phyloP scores from a whole-genome alignment of 2,113 vertebrate species.

The Cyphomyrus plagiostoma region DNA sequence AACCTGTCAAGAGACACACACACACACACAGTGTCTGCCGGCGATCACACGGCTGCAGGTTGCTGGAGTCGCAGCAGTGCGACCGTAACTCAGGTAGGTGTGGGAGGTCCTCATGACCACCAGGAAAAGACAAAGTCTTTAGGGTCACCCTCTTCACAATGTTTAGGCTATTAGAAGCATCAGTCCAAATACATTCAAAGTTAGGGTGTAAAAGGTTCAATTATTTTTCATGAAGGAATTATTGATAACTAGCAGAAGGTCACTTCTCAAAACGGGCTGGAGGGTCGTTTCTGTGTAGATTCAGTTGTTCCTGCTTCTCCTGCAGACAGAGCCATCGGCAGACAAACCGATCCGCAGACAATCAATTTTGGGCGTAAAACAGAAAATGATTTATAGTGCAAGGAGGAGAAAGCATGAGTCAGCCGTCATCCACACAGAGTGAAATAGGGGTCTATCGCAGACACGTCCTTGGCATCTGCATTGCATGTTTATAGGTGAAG shows the following conservation, averaged over 20 bases:
- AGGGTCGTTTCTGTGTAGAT: not conserved
- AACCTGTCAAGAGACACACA: not conserved
- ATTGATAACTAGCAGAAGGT: not conserved
- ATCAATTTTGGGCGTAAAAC: not conserved
- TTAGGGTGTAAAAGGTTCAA: not conserved
- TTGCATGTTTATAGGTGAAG: not conserved
- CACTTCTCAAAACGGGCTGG: not conserved
- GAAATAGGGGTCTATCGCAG: not conserved
- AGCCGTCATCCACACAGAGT: not conserved
- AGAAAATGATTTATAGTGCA: not conserved
- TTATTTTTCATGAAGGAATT: not conserved
- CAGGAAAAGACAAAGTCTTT: not conserved
- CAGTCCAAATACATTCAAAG: not conserved
- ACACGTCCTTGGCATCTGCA: not conserved
- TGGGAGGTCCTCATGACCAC: not conserved
- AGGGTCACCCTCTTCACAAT: not conserved
- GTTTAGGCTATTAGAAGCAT: not conserved
- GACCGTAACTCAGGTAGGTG: not conserved
- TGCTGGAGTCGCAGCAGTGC: not conserved
- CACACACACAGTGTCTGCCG: not conserved
- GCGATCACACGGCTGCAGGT: not conserved
- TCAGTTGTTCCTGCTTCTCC: not conserved
- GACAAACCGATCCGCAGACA: not conserved
- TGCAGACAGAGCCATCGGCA: not conserved
- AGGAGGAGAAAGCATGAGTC: not conserved